Base-by-base conservation (phyloP, 2,113 vertebrate species). In the Lucifuga dentata region DNA sequence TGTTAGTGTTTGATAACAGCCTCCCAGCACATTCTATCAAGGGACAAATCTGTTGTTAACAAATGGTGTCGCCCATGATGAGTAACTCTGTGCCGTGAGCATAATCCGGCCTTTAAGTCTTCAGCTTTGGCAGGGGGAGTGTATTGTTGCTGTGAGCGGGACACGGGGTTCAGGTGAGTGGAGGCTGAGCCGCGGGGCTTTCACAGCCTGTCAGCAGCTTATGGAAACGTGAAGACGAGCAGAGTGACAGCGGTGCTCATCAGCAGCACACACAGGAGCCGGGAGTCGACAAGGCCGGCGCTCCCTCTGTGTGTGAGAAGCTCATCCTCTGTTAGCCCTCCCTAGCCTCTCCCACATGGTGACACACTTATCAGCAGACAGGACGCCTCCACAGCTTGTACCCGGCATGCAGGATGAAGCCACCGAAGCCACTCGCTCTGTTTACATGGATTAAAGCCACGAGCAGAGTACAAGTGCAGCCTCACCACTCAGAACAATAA, bases 341-440 rank as follows among this genome's bases (percentile, higher is more conserved):
- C 8, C 15, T 12, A 73, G 24, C 55, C 17, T 50, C 29, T 16
- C 35, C 21, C 16, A 1, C 33, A n/a, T 48, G 40, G 16, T 75
- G 74, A 79, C 78, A 73, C 71, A 67, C 79, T 71, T 75, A 56
- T 76, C 62, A 78, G 29, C 66, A 76, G 64, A 76, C 73, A 72
- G 40, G 11, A 49, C 8, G 63, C 55, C 53, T 77, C 50, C 43
- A 24, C 3, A n/a, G 44, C 44, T 50, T 49, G 70, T 68, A n/a
- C 40, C 20, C 51, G 44, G 67, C 48, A 55, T 4, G 19, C 39
- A 35, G 48, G 24, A 5, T 6, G 24, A 20, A 41, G 50, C 33
- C 36, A 68, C 44, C 33, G 21, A 36, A 58, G 53, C 40, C 44
- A 38, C 68, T 66, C 0, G 1, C 60, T 65, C 45, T 56, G 67